These are phyloP conservation scores for Eucera pruinosa DNA, from an alignment of 2,888 invertebrate species.

Conservation along the genomic window DNA sequence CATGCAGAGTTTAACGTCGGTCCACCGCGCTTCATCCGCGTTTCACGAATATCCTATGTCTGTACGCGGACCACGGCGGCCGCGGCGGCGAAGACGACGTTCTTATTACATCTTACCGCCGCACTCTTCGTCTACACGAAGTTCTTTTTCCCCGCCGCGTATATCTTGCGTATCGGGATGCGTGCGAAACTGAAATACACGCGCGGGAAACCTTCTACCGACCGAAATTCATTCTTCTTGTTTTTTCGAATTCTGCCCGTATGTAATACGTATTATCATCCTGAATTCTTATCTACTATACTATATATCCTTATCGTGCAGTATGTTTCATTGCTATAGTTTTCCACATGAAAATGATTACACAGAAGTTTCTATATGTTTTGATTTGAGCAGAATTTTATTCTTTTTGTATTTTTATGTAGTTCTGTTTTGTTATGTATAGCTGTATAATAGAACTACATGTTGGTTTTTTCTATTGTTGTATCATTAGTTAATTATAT, in stretches of 20 bases:
- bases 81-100: constrained; percentile 23
- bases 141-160: constrained; percentile 23
- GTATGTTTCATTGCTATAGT: constrained; percentile 15
- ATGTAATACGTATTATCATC: constrained; percentile 4
- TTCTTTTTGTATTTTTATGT: neutral
- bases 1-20: constrained; percentile 28
- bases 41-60: constrained; percentile 8
- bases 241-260: constrained; percentile 6
- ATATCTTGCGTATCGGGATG: constrained; percentile 19
- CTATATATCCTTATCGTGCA: constrained; percentile 23
- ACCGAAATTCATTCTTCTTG: constrained; percentile 1
- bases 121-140: constrained; percentile 15
- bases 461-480: neutral
- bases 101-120: constrained; percentile 3
- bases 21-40: constrained; percentile 1
- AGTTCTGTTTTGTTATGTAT: too few species aligned
- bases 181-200: constrained; percentile 20
- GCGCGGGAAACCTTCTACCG: constrained; percentile 54
- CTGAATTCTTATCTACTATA: constrained; percentile 13
- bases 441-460: neutral
- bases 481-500: neutral
- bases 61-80: constrained; percentile 16
- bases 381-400: neutral
- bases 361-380: constrained; percentile 1
- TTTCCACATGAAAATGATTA: neutral